These are phyloP conservation scores for Raja brachyura DNA, from an alignment of 2,113 vertebrate species.

Conservation along the genomic window DNA sequence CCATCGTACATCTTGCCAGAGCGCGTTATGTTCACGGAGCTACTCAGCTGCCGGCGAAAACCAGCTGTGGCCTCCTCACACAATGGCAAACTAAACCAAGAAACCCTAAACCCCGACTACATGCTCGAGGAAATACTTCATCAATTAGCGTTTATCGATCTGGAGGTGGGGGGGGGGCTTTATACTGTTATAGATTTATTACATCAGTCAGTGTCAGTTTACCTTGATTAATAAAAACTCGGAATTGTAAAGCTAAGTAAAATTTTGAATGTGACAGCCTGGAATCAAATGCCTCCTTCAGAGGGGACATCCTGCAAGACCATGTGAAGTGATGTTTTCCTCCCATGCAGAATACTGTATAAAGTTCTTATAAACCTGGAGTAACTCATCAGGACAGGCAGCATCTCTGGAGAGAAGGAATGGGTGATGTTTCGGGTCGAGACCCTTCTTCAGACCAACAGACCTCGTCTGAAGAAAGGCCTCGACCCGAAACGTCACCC, in stretches of 20 bases:
- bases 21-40: constrained; percentile 3
- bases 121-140: neutral
- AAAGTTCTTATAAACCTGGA: neutral
- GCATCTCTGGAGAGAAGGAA: no score
- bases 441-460: no score
- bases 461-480: no score
- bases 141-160: constrained; percentile 4
- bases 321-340: neutral
- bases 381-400: no score
- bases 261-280: neutral
- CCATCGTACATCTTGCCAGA: constrained; percentile 31
- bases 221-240: neutral
- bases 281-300: neutral
- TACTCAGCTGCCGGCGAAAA: constrained; percentile 22
- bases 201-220: neutral
- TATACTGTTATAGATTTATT: constrained; percentile 1
- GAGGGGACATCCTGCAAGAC: neutral
- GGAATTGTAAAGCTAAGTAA: neutral
- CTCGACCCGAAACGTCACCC: no score
- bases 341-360: neutral
- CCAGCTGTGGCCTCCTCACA: constrained; percentile 33
- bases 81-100: constrained; percentile 9
- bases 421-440: no score
- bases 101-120: neutral
- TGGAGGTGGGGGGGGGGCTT: neutral